Base-by-base conservation (phyloP, 2,888 invertebrate species). In the Nymphalis c-album region DNA sequence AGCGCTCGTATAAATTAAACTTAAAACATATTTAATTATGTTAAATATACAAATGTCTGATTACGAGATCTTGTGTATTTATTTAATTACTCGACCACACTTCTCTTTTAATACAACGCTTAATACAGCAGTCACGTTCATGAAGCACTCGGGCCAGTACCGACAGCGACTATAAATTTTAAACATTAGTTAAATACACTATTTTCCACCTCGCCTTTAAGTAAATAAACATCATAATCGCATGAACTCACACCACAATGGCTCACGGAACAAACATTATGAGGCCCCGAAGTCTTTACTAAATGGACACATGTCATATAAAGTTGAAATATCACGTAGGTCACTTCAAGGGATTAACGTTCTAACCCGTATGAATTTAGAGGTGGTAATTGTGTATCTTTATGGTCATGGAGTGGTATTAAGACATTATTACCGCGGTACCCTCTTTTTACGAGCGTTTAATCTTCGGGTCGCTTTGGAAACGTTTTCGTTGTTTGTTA, bases 401-500 rank as follows among this genome's bases (percentile, higher is more conserved):
- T 73, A 74, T 72, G 78, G 75, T 77, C 76, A 79, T 73, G 76
- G 77, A 73, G 74, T 76, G 78, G 84, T 85, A 89, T 90, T 87
- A 88, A 90, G 89, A 90, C 86, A 86, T 89, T 88, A 90, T 85
- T 84, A 84, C 85, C 81, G 78, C 78, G 82, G 84, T 85, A 84
- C 85, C 85, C 87, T 80, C 83, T 80, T 88, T 89, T 90, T 88
- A 90, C 87, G 89, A 89, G 86, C 86, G 87, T 87, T 89, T 90
- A 90, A 90, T 90, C 90, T 89, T 78, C 81, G 82, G 83, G 85
- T 84, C 82, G 83, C 77, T 74, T 80, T 75, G 74, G 59, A 71
- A 59, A 60, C 57, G 82, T 80, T 78, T 80, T 74, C 88, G 76
- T 64, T 75, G 70, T 50, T 60, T 16, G 18, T 2, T 46, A 40